These are phyloP conservation scores for Parauchenoglanis ngamensis DNA, from an alignment of 2,797 vertebrate genomes.

Conservation along the genomic window DNA sequence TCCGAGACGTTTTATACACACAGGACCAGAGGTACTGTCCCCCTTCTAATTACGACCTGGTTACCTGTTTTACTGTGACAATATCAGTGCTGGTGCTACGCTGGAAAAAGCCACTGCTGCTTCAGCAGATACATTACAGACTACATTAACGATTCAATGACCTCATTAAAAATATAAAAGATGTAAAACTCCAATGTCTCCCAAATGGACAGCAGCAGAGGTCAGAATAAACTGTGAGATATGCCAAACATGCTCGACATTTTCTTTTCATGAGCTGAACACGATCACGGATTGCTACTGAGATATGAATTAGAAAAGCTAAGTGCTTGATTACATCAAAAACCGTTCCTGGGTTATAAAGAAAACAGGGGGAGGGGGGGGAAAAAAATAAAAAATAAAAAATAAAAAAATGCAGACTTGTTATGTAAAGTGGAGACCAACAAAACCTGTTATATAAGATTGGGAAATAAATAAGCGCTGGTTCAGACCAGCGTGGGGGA, in stretches of 20 bases:
- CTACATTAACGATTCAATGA: not conserved
- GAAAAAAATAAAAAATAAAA: too few species aligned
- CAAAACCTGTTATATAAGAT: slow-evolving; percentile 26
- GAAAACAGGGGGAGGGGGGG: not conserved
- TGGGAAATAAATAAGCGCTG: slow-evolving; percentile 11
- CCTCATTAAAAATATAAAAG: not conserved
- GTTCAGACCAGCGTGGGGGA: slow-evolving; percentile 20
- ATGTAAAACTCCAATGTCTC: not conserved
- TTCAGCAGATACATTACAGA: slow-evolving; percentile 18
- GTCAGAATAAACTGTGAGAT: not conserved
- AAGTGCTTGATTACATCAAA: not conserved
- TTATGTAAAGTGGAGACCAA: slow-evolving; percentile 23
- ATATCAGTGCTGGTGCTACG: not conserved
- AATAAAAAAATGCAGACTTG: not conserved
- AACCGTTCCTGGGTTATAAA: not conserved
- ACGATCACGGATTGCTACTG: not conserved
- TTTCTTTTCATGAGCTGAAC: not conserved
- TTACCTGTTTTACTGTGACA: not conserved
- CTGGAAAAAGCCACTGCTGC: slow-evolving; percentile 10
- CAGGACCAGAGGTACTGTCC: not conserved
- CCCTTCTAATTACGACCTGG: not conserved
- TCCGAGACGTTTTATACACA: not conserved
- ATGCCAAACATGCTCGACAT: not conserved
- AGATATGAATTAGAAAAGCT: not conserved
- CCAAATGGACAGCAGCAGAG: not conserved